Evolutionary conservation across 30 jellyfish, hydroid and myxozoan genomes (phyloP), one percentile per base, ranked within the genome.

Genomic region (Hydractinia echinata): DNA sequence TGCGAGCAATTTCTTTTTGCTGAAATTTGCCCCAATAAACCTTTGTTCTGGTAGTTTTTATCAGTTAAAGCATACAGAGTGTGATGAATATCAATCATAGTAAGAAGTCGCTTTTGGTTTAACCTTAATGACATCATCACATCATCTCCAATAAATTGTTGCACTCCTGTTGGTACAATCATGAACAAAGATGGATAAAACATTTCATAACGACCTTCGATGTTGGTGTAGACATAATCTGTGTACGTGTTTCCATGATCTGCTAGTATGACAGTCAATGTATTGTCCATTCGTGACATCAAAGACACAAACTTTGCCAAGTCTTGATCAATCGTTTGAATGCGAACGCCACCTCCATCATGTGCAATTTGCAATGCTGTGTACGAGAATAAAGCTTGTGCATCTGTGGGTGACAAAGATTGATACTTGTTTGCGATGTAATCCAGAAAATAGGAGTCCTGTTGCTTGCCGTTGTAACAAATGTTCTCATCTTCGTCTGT

Each of bases 221-320:
- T 48, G 67, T 86, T 83, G 5, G 83, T 73, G 67, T 87, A 82
- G 21, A 89, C 86, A 58, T 77, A 91, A 14, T 48, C 53, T 68
- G 96, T 86, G 84, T 91, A 91, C 18, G 98, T 83, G 69, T 91
- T 91, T 13, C 99, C 99, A 62, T 93, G 99, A 72, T 93, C 99
- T 14, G 99, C 95, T 66, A 93, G 18, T 4, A 93, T 54, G 5
- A 93, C 86, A 18, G 99, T 93, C 76, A 93, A 66, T 7, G 95
- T 88, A 76, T 93, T 79, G 70, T 72, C 85, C 66, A 69, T 73
- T 15, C 14, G 68, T 15, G 96, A 44, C 66, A 87, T 78, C 39
- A 67, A 69, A 39, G 56, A 21, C 60, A 87, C 82, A 55, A 93
- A 84, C 8, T 68, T 50, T 5, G 95, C 70, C 55, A 93, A 76